These are phyloP conservation scores for Amphipyra tragopoginis DNA, from an alignment of 2,888 invertebrate genomes.

Conservation along the genomic window DNA sequence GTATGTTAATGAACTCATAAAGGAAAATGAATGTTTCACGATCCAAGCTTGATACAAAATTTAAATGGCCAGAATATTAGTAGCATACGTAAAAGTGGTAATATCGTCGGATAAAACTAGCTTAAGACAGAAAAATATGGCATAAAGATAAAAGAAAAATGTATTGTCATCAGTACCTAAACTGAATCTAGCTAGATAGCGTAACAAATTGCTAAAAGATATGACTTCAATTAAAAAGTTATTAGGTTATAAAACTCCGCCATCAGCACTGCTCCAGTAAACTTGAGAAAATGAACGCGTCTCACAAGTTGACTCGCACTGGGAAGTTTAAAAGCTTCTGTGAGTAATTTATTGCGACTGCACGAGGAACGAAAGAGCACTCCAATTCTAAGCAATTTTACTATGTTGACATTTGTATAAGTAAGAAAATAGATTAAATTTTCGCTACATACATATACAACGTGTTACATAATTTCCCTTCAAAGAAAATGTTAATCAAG, in stretches of 20 bases:
- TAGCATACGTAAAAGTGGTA: background rate
- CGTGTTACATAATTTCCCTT: too few species aligned
- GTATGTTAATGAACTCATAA: too few species aligned
- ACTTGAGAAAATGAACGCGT: slow-evolving; percentile 21
- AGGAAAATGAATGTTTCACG: too few species aligned
- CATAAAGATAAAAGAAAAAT: too few species aligned
- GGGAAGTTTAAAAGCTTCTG: slow-evolving; percentile 10
- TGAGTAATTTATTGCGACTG: slow-evolving; percentile 31
- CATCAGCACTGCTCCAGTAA: slow-evolving; percentile 10
- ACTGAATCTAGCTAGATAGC: too few species aligned
- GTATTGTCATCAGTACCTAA: too few species aligned
- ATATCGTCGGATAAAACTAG: background rate
- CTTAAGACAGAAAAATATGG: background rate
- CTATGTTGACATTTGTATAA: slow-evolving; percentile 21
- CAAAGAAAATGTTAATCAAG: too few species aligned
- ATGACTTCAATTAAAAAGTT: slow-evolving; percentile 14
- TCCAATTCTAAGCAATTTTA: slow-evolving; percentile 11
- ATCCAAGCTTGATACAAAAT: too few species aligned
- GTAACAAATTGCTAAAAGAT: too few species aligned
- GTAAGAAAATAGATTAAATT: slow-evolving; percentile 10
- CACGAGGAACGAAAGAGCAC: slow-evolving; percentile 3
- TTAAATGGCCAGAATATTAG: too few species aligned
- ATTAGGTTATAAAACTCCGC: slow-evolving; percentile 25
- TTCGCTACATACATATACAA: background rate
- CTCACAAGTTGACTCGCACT: slow-evolving; percentile 10